Base-by-base conservation (phyloP, 1,140 invertebrate genomes). In the Anagrus nilaparvatae region DNA sequence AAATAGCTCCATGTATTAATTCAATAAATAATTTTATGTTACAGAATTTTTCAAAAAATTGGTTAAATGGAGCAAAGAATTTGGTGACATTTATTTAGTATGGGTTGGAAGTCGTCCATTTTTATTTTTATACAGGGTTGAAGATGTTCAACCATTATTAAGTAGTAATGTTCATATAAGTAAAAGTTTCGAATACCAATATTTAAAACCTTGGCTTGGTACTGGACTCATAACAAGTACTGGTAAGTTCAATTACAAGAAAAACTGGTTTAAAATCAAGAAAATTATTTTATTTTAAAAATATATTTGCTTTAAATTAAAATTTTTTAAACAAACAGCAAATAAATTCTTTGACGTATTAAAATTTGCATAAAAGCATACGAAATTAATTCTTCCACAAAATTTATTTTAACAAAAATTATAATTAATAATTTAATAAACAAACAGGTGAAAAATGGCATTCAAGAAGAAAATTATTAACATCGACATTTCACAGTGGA, bases 401-500 rank as follows among this genome's bases (percentile, higher is more conserved):
- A n/a, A n/a, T n/a, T n/a, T n/a, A n/a, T n/a, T n/a, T n/a, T n/a
- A n/a, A n/a, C n/a, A n/a, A n/a, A n/a, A n/a, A n/a, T n/a, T n/a
- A n/a, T n/a, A n/a, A n/a, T n/a, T n/a, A n/a, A n/a, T n/a, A n/a
- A n/a, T n/a, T n/a, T n/a, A n/a, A n/a, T n/a, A n/a, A n/a, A n/a
- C n/a, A n/a, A 57, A 32, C 38, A 72, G 84, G 83, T 12, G 58
- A 65, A 6, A 81, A 81, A 61, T 87, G 84, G 84, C 69, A 71
- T 20, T 49, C 47, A 0, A 60, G 79, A 28, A 64, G 85, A 10
- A 83, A 82, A 58, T 54, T 87, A 28, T 56, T 87, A 5, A 86
- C 85, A 0, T 81, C 85, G 4, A 78, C 80, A 1, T 87, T 87
- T 52, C 84, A 87, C 60, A 84, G 81, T 55, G 73, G 74, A 44